Percentiles rank a stretch among this genome's conserved stretches.
Evolutionary conservation across 1,140 invertebrate genomes (phyloP).

Genomic region (Galleria mellonella): DNA sequence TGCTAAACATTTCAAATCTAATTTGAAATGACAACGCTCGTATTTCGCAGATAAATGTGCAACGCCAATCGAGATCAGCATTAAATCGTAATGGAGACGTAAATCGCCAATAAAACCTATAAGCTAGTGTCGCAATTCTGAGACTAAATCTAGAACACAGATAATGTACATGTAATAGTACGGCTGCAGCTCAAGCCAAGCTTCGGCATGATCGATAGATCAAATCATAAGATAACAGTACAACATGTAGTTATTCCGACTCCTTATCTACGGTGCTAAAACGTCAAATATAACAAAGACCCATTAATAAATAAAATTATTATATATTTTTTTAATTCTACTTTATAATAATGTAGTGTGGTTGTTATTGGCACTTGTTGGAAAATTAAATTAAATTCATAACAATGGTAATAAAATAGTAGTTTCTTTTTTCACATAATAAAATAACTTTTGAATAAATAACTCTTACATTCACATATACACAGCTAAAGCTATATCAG

Average conservation of each 20-base stretch:
- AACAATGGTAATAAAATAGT: too few relatives aligned
- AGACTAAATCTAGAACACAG: conserved; percentile 50
- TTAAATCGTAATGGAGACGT: conserved; percentile 35
- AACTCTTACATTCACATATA: too few relatives aligned
- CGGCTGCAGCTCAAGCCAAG: conserved; percentile 19
- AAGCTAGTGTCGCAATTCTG: conserved; percentile 43
- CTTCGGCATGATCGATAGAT: conserved; percentile 23
- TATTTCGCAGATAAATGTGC: conserved; percentile 21
- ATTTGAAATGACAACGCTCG: conserved; percentile 11
- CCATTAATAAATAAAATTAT: too few relatives aligned
- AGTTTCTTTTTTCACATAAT: too few relatives aligned
- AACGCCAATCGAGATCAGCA: conserved; percentile 10
- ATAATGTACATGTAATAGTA: conserved; percentile 50
- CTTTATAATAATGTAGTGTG: too few relatives aligned
- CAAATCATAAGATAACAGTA: conserved; percentile 16
- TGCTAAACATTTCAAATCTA: neutral
- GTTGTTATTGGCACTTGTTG: too few relatives aligned
- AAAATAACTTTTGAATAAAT: too few relatives aligned
- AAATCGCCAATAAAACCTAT: conserved; percentile 39
- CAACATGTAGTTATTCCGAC: neutral
- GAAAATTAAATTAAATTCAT: too few relatives aligned
- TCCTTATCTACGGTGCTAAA: too few relatives aligned
- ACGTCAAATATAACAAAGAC: too few relatives aligned
- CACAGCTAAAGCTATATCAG: too few relatives aligned
- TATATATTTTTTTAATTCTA: too few relatives aligned